phyloP scores from a whole-genome alignment of 2,888 invertebrate genomes.

The Cantharis lateralis region DNA sequence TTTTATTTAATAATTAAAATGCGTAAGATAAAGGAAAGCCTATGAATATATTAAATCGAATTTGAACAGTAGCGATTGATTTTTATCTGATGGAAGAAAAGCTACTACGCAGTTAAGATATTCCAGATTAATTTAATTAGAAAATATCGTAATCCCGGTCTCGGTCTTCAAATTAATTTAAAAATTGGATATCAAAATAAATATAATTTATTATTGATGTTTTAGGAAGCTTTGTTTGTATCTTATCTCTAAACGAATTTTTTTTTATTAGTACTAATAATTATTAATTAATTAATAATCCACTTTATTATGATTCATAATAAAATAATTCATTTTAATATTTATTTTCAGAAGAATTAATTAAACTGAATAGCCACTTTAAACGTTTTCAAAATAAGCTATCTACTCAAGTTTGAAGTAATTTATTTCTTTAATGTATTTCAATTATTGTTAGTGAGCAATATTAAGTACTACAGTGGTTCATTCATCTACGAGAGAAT shows the following conservation, averaged over 20 bases:
- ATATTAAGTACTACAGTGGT: too few species aligned
- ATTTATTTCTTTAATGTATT: too few species aligned
- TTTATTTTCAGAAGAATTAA: too few species aligned
- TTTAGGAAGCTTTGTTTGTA: neutral
- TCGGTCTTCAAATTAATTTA: neutral
- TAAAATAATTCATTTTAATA: too few species aligned
- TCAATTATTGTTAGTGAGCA: too few species aligned
- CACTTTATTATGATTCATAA: too few species aligned
- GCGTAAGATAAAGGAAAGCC: neutral
- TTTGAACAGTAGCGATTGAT: neutral
- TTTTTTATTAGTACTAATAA: too few species aligned
- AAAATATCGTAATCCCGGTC: neutral
- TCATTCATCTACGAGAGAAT: too few species aligned
- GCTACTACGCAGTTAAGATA: neutral
- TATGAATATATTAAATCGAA: neutral
- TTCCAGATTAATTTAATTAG: neutral
- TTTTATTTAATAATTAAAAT: neutral
- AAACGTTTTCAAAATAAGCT: too few species aligned
- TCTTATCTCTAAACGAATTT: neutral
- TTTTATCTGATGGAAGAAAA: neutral
- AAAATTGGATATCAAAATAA: neutral
- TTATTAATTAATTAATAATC: too few species aligned
- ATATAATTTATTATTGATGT: neutral
- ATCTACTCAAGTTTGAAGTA: too few species aligned
- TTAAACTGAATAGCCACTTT: too few species aligned